Evolutionary conservation across 2,888 invertebrate species (phyloP).

Genomic region (Myathropa florea): DNA sequence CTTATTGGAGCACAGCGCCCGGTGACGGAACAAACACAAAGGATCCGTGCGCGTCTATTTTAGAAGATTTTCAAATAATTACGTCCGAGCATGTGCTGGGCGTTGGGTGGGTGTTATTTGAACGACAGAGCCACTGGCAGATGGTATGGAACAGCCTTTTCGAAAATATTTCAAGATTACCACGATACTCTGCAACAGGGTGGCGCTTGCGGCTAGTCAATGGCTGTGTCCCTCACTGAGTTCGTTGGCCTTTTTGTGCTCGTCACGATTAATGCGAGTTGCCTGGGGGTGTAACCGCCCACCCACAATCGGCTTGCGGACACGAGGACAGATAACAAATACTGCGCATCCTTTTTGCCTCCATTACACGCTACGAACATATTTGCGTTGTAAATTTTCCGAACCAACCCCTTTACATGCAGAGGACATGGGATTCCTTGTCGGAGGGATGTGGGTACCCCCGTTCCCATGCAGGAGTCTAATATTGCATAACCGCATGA

Average conservation of each 20-base stretch:
- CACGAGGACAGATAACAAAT: not conserved
- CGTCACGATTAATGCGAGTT: not conserved
- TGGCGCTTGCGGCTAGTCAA: not conserved
- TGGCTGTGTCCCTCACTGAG: not conserved
- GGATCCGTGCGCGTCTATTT: conserved; percentile 53
- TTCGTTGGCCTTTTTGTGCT: not conserved
- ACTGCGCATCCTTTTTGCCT: conserved; percentile 11
- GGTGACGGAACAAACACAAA: conserved; percentile 43
- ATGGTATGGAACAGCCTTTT: no score
- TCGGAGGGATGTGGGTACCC: not conserved
- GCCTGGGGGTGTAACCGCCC: not conserved
- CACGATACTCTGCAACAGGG: conserved; percentile 5
- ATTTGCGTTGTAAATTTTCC: not conserved
- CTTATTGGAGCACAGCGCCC: conserved; percentile 57
- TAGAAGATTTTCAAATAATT: not conserved
- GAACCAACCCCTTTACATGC: not conserved
- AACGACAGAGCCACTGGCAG: not conserved
- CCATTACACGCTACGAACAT: conserved; percentile 1
- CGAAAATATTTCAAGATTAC: conserved; percentile 19
- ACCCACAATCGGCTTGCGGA: not conserved
- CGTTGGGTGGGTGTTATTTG: not conserved
- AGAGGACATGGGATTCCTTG: not conserved
- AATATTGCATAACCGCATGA: conserved; percentile 47
- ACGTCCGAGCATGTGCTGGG: conserved; percentile 13
- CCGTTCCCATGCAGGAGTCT: conserved; percentile 5